Conservation (phyloP, 1,140 invertebrate genomes). For the Eciton burchellii region DNA sequence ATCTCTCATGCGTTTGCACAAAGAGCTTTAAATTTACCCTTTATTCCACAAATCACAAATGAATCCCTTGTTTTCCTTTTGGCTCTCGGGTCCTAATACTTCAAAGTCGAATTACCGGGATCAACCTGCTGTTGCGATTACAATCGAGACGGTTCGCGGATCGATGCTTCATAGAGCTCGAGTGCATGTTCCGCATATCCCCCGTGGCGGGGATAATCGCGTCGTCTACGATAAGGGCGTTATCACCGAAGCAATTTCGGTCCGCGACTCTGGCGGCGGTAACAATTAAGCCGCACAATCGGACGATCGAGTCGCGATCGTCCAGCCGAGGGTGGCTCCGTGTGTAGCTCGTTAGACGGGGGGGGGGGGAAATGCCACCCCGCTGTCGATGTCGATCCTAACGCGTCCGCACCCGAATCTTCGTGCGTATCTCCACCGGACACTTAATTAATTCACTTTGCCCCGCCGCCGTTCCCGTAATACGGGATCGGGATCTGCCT, state of each 20-base stretch:
- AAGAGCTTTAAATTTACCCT: not conserved
- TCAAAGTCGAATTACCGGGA: not conserved
- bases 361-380: conserved; percentile 24
- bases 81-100: not conserved
- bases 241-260: conserved; percentile 72
- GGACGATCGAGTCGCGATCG: conserved; percentile 65
- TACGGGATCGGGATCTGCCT: conserved; percentile 73
- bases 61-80: too few species aligned
- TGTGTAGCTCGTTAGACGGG: not conserved
- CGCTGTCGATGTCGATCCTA: conserved; percentile 49
- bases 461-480: conserved; percentile 74
- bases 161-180: not conserved
- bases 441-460: conserved; percentile 83
- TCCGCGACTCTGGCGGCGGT: conserved; percentile 48
- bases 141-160: not conserved
- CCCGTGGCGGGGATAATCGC: conserved; percentile 68
- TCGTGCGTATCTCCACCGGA: conserved; percentile 65
- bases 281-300: conserved; percentile 78
- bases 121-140: not conserved
- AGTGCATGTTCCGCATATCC: conserved; percentile 55
- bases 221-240: conserved; percentile 67
- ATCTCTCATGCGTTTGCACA: not conserved
- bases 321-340: conserved; percentile 14
- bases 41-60: not conserved
- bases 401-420: conserved; percentile 40